Evolutionary conservation across 2,797 vertebrate genomes (phyloP).

Genomic region (Onychomys torridus): DNA sequence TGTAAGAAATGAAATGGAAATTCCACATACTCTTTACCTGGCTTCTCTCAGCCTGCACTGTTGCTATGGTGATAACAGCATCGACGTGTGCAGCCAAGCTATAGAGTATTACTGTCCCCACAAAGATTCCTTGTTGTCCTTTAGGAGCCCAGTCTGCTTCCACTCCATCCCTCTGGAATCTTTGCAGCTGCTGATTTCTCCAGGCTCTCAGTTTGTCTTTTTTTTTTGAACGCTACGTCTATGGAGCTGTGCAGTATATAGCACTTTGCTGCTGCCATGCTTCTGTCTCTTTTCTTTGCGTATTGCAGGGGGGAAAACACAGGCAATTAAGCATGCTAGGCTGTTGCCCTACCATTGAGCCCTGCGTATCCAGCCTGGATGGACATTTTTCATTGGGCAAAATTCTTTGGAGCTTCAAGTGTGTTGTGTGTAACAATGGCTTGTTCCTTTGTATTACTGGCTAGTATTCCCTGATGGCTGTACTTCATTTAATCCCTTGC

Average conservation of each 20-base stretch:
- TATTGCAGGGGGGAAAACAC: neutral
- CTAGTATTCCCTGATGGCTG: neutral
- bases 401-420: neutral
- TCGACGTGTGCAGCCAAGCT: neutral
- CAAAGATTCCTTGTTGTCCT: neutral
- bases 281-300: neutral
- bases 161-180: neutral
- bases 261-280: neutral
- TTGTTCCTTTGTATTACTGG: constrained; percentile 10
- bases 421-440: neutral
- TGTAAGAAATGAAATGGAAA: constrained; percentile 38
- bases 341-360: neutral
- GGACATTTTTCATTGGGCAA: neutral
- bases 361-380: too few species aligned
- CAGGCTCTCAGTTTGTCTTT: neutral
- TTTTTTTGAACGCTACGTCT: neutral
- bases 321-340: neutral
- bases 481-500: neutral
- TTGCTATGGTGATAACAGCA: neutral
- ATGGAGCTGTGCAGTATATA: neutral
- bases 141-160: neutral
- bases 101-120: neutral
- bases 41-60: neutral
- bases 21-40: neutral
- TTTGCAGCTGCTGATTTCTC: neutral